Base-by-base conservation (phyloP, 2,113 vertebrate genomes). In the Seriola rivoliana region DNA sequence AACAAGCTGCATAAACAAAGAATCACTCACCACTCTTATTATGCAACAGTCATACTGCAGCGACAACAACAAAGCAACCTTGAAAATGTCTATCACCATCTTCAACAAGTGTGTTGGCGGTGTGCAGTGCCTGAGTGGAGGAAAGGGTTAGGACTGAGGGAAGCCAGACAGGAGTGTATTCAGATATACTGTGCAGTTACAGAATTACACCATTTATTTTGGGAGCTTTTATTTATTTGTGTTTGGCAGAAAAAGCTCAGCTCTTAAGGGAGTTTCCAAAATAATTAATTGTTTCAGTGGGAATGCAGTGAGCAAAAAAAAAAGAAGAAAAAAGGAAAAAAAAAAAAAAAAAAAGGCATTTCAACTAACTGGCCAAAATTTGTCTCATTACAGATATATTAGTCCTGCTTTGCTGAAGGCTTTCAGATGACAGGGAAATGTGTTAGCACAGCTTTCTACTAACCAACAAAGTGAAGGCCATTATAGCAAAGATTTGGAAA, bases 391-490 rank as follows among this genome's bases (percentile, higher is more conserved):
- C 19, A 69, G 36, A 69, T 38, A 44, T n/a, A 11, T 70, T 62
- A 23, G 80, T 54, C 38, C 36, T 63, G 66, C 36, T 54, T 70
- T 67, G 52, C 63, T 34, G 19, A 46, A 17, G 38, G 54, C 42
- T 36, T 58, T 59, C 11, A 38, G 32, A 44, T 46, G 60, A 65
- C 44, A 46, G 40, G 40, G 40, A 42, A 42, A 46, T 46, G 44
- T 4, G 44, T 42, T 42, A 46, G 13, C 44, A 46, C 4, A 14
- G 44, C 44, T 46, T 42, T 42, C 10, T 42, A 2, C 44, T 12
- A 46, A 4, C 3, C 3, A 40, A 40, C 40, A 40, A 40, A 40
- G 40, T 40, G 40, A 40, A 42, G 9, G 7, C 40, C 7, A 42
- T 42, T 42, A 10, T 42, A 11, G 8, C 40, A 42, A 42, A 14